Base-by-base conservation (phyloP, 2,113 vertebrate genomes). In the Myiozetetes cayanensis region DNA sequence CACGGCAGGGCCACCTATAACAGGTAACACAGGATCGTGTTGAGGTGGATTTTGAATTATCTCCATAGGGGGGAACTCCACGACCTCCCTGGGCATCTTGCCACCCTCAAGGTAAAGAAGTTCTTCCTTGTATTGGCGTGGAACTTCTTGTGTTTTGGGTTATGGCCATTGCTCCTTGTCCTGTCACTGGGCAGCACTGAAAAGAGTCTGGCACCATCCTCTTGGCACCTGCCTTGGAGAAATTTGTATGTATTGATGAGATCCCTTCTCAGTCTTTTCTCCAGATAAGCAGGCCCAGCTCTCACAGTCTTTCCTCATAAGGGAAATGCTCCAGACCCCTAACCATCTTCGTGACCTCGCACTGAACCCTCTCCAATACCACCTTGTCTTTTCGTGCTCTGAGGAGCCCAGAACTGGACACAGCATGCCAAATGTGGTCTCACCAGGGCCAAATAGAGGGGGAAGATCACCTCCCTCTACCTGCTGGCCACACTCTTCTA, bases 251-350 rank as follows among this genome's bases (percentile, higher is more conserved):
- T 28, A 20, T 47, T 47, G 2, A 0, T 30, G n/a, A 62, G 30
- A 47, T 22, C 24, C 10, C 13, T 21, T 49, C 46, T 67, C 23
- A 59, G n/a, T 5, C 39, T 13, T 39, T 35, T n/a, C 24, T 41
- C 39, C 10, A 33, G 28, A 44, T 21, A 9, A n/a, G 47, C 16
- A 35, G n/a, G 11, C 20, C 4, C 2, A 68, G 17, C 9, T 75
- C 46, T 8, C 7, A 1, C 5, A 12, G 16, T 18, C 23, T 53
- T n/a, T 30, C n/a, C 13, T n/a, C 11, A 0, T 2, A 18, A 43
- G 21, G 43, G 20, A 35, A 27, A 19, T 11, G 6, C 12, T 75
- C 16, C 19, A 30, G 46, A n/a, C 19, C 23, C 15, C 28, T 8
- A 11, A 30, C 19, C 4, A 28, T 44, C 20, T 61, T 25, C 41